Base-by-base conservation (phyloP, 2,888 invertebrate genomes). In the Dexiosoma caninum region DNA sequence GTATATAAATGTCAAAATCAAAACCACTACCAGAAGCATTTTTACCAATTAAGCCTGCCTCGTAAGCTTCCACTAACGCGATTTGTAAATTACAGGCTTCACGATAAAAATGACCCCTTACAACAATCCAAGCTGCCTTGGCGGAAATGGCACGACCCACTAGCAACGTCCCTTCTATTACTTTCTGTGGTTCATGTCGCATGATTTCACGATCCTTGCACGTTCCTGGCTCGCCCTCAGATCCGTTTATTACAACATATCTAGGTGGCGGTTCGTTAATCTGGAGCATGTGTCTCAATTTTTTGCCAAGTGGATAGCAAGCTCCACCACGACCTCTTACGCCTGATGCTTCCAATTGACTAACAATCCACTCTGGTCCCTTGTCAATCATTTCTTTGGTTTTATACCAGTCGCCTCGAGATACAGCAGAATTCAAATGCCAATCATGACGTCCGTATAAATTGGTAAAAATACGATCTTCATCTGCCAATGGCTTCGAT, bases 211-310 rank as follows among this genome's bases (percentile, higher is more conserved):
- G 92, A 91, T 99, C 99, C 89, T 99, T 99, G 90, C 99, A 99
- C 0, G 99, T 99, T 0, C 99, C 99, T 0, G 99, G 99, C 49
- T 86, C 86, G 9, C 88, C 99, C 91, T 99, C 99, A 87, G 99
- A 99, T 70, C 98, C 99, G 89, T 99, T 99, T 0, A 99, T 95
- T 0, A 99, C 98, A 23, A 99, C 91, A 90, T 98, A 98, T 87
- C 97, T 98, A 0, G 99, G 99, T 69, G 97, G 94, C 14, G 96
- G 97, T 89, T 96, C 97, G 0, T 94, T 92, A 0, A 98, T 98
- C 89, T 97, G 98, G 89, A 97, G 97, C 98, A 99, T 99, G 91
- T 99, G 99, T 14, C 98, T 97, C 98, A 98, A 99, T 90, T 99
- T 99, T 96, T 99, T 96, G 8, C 98, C 98, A 4, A 98, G 95